Percentiles rank a stretch among this genome's conserved stretches.
Evolutionary conservation across 2,888 invertebrate genomes (phyloP).

Genomic region (Acanthosoma haemorrhoidale): DNA sequence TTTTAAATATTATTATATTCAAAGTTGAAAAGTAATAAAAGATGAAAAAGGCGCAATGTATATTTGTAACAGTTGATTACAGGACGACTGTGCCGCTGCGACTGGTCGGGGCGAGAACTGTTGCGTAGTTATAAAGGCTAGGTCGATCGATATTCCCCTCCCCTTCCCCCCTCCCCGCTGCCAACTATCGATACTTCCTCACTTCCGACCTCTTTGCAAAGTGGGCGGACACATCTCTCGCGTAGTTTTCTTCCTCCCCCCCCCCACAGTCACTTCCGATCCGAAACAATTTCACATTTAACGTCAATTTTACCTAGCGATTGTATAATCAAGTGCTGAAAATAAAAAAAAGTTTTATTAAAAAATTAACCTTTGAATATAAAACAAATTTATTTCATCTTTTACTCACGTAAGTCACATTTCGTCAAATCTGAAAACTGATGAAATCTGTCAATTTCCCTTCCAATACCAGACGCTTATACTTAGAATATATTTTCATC

Average conservation of each 20-base stretch:
- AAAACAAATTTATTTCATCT: too few species aligned
- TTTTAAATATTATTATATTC: constrained; percentile 32
- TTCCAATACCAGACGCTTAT: too few species aligned
- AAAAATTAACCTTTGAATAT: too few species aligned
- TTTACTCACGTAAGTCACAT: too few species aligned
- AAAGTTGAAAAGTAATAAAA: neutral
- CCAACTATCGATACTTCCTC: neutral
- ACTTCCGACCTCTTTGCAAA: neutral
- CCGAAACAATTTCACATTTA: too few species aligned
- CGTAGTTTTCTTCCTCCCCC: neutral
- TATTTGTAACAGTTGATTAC: neutral
- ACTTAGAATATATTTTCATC: too few species aligned
- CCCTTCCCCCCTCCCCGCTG: neutral
- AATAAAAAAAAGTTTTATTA: too few species aligned
- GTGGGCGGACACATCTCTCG: neutral
- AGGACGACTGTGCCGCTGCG: constrained; percentile 30
- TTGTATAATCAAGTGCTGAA: too few species aligned
- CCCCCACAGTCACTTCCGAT: too few species aligned
- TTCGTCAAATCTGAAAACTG: too few species aligned
- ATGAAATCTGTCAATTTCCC: too few species aligned
- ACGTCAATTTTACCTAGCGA: too few species aligned
- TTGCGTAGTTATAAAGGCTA: constrained; percentile 24
- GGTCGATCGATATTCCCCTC: constrained; percentile 25
- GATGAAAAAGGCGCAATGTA: neutral
- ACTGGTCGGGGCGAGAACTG: constrained; percentile 32